Percentiles rank a stretch among this genome's conserved stretches.
phyloP scores from a whole-genome alignment of 2,888 invertebrate genomes.

The Melolontha melolontha region DNA sequence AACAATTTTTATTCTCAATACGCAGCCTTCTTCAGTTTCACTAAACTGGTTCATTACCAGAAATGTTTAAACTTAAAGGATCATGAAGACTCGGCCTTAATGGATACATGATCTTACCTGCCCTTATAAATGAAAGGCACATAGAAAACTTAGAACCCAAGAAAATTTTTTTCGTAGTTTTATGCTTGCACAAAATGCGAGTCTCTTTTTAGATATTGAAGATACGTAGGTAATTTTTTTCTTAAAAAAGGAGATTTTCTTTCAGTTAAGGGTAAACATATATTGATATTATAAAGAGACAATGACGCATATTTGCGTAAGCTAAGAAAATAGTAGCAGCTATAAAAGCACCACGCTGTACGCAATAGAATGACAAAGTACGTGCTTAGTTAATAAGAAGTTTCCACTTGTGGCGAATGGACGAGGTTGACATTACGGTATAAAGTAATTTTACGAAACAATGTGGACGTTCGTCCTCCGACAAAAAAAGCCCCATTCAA shows the following conservation, averaged over 20 bases:
- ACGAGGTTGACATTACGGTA: conserved; percentile 50
- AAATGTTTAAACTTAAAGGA: too few relatives aligned
- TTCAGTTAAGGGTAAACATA: conserved; percentile 21
- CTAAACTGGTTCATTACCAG: too few relatives aligned
- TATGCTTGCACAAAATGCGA: not conserved
- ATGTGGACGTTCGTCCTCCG: conserved; percentile 43
- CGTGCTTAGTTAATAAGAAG: conserved; percentile 47
- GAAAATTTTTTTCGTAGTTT: not conserved
- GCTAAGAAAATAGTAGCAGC: conserved; percentile 24
- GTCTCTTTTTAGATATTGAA: conserved; percentile 26
- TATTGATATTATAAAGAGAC: conserved; percentile 34
- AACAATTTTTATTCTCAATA: too few relatives aligned
- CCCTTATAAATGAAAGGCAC: too few relatives aligned
- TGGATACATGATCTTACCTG: too few relatives aligned
- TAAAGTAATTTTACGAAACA: conserved; percentile 51
- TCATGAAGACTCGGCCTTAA: too few relatives aligned
- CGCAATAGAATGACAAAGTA: conserved; percentile 15
- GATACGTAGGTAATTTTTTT: conserved; percentile 36
- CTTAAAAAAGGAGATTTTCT: conserved; percentile 26
- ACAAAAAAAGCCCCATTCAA: conserved; percentile 50
- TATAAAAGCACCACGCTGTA: conserved; percentile 20
- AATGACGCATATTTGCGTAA: conserved; percentile 21
- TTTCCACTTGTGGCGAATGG: conserved; percentile 10
- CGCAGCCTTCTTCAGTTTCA: too few relatives aligned
- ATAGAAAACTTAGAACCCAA: too few relatives aligned